Percentiles rank a stretch among this genome's conserved stretches.
Conservation (phyloP, 2,797 vertebrate species). For the Steatocranus sp. region DNA sequence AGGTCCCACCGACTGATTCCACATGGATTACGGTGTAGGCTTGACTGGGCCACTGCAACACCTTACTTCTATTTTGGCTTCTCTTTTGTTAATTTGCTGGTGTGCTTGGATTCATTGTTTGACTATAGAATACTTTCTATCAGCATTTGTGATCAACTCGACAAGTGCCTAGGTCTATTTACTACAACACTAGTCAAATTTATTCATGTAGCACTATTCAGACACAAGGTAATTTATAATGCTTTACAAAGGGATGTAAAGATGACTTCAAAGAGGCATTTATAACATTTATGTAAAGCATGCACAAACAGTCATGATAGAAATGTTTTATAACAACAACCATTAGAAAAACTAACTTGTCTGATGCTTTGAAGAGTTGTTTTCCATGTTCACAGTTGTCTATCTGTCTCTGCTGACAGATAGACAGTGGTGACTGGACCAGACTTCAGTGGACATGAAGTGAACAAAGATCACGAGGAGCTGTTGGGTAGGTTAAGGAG, state of each 20-base stretch:
- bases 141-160: neutral
- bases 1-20: neutral
- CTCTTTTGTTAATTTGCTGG: neutral
- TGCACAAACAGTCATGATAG: rapidly evolving
- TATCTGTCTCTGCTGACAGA: neutral
- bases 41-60: neutral
- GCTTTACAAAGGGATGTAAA: neutral
- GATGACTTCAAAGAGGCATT: neutral
- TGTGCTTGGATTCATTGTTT: neutral
- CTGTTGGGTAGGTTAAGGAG: neutral
- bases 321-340: neutral
- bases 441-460: neutral
- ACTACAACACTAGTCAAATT: rapidly evolving
- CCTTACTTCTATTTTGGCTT: neutral
- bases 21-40: too few relatives aligned
- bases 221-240: rapidly evolving
- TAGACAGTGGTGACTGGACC: neutral
- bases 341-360: rapidly evolving
- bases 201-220: neutral
- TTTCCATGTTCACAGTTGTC: neutral
- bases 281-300: neutral
- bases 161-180: neutral
- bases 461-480: neutral
- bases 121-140: neutral
- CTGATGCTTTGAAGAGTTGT: neutral